Conservation (phyloP, 1,140 invertebrate species). For the Spodoptera frugiperda region DNA sequence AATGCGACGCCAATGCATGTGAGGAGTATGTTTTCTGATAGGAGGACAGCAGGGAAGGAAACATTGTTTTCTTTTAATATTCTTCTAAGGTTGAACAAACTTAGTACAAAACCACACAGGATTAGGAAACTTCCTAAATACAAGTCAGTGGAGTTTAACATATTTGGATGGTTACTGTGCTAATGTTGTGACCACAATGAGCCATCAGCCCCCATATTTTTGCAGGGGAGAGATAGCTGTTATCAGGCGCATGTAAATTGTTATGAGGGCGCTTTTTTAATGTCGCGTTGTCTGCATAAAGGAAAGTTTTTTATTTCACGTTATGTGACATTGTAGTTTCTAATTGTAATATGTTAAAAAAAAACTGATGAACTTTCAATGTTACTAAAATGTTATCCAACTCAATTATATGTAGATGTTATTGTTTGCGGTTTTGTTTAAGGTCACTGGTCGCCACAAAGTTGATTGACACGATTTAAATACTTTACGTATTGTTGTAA, state of each 20-base stretch:
- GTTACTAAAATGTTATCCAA: too few relatives aligned
- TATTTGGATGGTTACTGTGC: constrained; percentile 45
- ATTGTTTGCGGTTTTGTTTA: too few relatives aligned
- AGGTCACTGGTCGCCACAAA: too few relatives aligned
- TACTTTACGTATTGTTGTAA: background rate
- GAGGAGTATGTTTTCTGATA: constrained; percentile 78
- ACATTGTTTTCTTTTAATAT: constrained; percentile 60
- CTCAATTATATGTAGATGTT: too few relatives aligned
- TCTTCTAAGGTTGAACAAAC: constrained; percentile 71
- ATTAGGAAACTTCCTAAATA: constrained; percentile 75
- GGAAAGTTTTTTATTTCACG: background rate
- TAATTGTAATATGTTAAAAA: too few relatives aligned
- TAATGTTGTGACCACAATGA: constrained; percentile 32
- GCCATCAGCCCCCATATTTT: constrained; percentile 65
- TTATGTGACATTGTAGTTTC: too few relatives aligned
- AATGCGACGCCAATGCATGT: constrained; percentile 77
- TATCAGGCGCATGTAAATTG: constrained; percentile 78
- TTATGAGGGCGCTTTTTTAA: constrained; percentile 74
- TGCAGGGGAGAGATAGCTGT: constrained; percentile 56
- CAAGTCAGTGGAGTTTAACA: constrained; percentile 70
- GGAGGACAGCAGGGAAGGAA: constrained; percentile 62
- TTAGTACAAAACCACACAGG: constrained; percentile 73
- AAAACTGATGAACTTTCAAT: too few relatives aligned
- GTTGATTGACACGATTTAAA: background rate
- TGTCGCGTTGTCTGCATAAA: constrained; percentile 8